phyloP scores from a whole-genome alignment of 1,140 invertebrate genomes.

The Ips typographus region DNA sequence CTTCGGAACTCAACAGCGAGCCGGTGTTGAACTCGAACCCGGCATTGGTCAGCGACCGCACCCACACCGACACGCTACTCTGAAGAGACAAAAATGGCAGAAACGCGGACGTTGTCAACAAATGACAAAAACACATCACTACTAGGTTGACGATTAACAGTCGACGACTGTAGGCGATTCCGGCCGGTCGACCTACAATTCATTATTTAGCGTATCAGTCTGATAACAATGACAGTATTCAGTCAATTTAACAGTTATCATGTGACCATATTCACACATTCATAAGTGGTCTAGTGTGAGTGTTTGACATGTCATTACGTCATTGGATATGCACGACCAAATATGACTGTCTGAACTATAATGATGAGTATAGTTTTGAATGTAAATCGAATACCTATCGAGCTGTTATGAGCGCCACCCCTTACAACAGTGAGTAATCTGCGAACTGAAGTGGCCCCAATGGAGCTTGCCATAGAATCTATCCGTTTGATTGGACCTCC shows the following conservation, averaged over 20 bases:
- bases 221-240: background rate
- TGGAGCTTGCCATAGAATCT: conserved; percentile 67
- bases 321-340: background rate
- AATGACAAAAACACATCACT: conserved; percentile 59
- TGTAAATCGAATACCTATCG: conserved; percentile 22
- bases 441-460: conserved; percentile 67
- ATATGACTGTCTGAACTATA: background rate
- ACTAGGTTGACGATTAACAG: conserved; percentile 57
- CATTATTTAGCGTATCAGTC: background rate
- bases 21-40: conserved; percentile 27
- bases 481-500: conserved; percentile 51
- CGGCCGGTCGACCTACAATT: conserved; percentile 54
- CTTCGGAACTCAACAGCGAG: conserved; percentile 54
- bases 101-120: conserved; percentile 63
- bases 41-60: conserved; percentile 41
- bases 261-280: background rate
- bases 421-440: conserved; percentile 64
- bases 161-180: conserved; percentile 51
- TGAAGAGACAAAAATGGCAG: conserved; percentile 65
- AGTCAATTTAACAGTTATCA: background rate
- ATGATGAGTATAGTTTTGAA: background rate
- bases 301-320: no score
- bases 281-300: no score
- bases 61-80: conserved; percentile 56
- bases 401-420: conserved; percentile 24